phyloP scores from a whole-genome alignment of 2,797 vertebrate species.

The Alectoris magna region DNA sequence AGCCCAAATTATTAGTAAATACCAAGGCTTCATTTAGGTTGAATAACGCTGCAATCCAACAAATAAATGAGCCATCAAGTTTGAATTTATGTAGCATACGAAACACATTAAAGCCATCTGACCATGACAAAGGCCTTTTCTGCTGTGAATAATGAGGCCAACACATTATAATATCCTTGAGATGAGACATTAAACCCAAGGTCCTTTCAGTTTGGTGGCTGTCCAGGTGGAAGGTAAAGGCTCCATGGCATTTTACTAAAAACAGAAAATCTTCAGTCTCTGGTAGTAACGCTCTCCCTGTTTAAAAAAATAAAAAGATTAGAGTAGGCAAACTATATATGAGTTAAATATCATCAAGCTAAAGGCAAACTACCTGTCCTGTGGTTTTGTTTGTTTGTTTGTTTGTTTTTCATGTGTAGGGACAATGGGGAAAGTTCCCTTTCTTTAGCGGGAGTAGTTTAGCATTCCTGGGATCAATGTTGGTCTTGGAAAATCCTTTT shows the following conservation, averaged over 20 bases:
- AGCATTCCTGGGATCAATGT: neutral
- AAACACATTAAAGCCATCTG: conserved; percentile 85
- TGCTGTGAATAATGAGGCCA: conserved; percentile 84
- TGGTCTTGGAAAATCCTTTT: neutral
- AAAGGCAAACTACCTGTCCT: neutral
- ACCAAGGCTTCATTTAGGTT: conserved; percentile 81
- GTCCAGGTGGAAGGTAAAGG: conserved; percentile 76
- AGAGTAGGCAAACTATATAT: neutral
- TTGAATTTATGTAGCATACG: conserved; percentile 86
- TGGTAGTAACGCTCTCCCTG: neutral
- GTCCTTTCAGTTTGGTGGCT: conserved; percentile 77
- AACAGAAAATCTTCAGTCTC: conserved; percentile 1
- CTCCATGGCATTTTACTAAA: conserved; percentile 47
- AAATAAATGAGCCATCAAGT: conserved; percentile 86
- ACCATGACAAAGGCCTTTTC: conserved; percentile 85
- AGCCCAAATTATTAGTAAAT: conserved; percentile 82
- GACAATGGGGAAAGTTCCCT: neutral
- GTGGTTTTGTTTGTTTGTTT: neutral
- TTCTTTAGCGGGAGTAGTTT: neutral
- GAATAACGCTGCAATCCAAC: conserved; percentile 83
- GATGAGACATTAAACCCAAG: conserved; percentile 80
- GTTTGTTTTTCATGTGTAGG: neutral
- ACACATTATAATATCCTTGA: conserved; percentile 76
- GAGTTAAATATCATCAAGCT: neutral
- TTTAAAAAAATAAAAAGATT: neutral